Percentiles rank a stretch among this genome's conserved stretches.
These are phyloP conservation scores for Acestrorhynchus altus DNA, from an alignment of 2,797 vertebrate species.

Conservation along the genomic window DNA sequence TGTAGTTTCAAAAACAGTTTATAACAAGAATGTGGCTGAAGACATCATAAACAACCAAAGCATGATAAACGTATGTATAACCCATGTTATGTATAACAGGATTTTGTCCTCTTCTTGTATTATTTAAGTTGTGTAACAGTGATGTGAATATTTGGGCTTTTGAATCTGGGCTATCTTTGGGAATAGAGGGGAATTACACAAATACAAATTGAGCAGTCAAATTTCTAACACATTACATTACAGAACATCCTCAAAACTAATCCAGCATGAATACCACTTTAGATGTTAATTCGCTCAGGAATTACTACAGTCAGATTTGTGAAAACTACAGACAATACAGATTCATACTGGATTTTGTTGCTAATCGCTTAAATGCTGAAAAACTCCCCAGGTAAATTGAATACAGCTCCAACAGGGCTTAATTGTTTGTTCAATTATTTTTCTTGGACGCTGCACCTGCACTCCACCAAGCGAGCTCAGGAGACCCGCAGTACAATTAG, in stretches of 20 bases:
- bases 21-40: too few species aligned
- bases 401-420: conserved; percentile 7
- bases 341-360: neutral
- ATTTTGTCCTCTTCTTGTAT: too few species aligned
- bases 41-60: too few species aligned
- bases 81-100: too few species aligned
- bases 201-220: too few species aligned
- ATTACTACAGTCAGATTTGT: neutral
- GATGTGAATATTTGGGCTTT: too few species aligned
- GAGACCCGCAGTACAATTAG: conserved; percentile 73
- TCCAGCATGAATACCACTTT: neutral
- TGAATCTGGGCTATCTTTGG: neutral
- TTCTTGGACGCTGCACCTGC: conserved; percentile 76
- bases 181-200: too few species aligned
- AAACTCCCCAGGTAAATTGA: neutral
- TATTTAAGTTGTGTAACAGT: too few species aligned
- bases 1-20: too few species aligned
- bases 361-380: neutral
- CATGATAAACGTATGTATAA: too few species aligned
- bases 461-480: conserved; percentile 68
- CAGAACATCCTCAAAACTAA: neutral
- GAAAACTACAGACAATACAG: neutral
- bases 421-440: conserved; percentile 82
- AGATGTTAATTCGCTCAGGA: neutral
- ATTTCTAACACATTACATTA: neutral